Conservation (phyloP, 1,140 invertebrate species). For the Helicorthomorpha holstii region DNA sequence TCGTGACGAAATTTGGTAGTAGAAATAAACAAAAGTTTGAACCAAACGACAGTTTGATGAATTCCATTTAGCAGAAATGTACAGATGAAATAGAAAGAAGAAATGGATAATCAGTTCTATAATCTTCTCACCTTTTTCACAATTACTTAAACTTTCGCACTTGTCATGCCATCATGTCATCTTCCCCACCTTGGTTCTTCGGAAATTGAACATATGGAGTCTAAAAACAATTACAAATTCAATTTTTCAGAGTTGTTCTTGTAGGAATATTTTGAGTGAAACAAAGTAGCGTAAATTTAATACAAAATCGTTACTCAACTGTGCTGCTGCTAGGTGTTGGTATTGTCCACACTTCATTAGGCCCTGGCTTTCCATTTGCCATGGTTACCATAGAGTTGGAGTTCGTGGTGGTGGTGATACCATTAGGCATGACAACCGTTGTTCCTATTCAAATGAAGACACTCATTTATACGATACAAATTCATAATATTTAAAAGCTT, state of each 20-base stretch:
- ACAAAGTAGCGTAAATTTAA: not conserved
- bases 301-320: not conserved
- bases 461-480: not conserved
- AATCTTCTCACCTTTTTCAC: too few relatives aligned
- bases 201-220: not conserved
- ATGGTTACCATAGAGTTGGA: not conserved
- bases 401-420: not conserved
- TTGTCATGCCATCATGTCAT: not conserved
- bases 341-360: not conserved
- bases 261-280: not conserved
- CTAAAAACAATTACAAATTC: not conserved
- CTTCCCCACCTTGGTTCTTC: not conserved
- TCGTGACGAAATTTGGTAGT: too few relatives aligned
- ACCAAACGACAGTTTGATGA: too few relatives aligned
- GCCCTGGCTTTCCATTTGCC: not conserved
- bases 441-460: not conserved
- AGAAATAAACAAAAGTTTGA: too few relatives aligned
- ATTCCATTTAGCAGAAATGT: too few relatives aligned
- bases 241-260: too few relatives aligned
- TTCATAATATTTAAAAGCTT: not conserved
- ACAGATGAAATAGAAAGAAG: too few relatives aligned
- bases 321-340: not conserved
- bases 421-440: not conserved
- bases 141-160: not conserved
- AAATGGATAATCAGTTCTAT: too few relatives aligned